phyloP scores from a whole-genome alignment of 2,113 vertebrate genomes.

The mouse (Mus musculus) region DNA sequence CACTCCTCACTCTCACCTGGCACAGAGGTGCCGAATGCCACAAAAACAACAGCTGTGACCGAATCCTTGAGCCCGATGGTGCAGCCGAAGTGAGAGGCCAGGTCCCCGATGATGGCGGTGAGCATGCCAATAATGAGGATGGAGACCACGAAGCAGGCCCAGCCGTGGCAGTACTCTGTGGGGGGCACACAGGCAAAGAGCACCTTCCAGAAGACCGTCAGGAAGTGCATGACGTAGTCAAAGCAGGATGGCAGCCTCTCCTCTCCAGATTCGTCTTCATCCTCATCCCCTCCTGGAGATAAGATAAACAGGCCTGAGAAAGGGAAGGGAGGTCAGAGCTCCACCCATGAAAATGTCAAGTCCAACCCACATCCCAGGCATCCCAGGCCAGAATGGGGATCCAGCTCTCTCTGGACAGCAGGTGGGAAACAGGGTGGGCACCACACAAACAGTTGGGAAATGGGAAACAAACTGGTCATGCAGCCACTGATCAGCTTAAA shows the following conservation, averaged over 20 bases:
- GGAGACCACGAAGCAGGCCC: slow-evolving; percentile 96
- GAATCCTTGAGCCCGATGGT: slow-evolving; percentile 99
- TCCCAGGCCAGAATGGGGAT: too few relatives aligned
- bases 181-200: slow-evolving; percentile 98
- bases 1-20: slow-evolving; percentile 88
- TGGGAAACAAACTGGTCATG: rapidly evolving
- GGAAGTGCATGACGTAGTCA: slow-evolving; percentile 99
- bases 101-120: slow-evolving; percentile 96
- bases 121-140: slow-evolving; percentile 97
- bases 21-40: slow-evolving; percentile 97
- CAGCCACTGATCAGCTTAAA: neutral
- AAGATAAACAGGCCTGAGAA: slow-evolving; percentile 53
- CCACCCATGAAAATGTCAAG: neutral
- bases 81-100: slow-evolving; percentile 98
- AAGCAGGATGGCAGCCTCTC: slow-evolving; percentile 98
- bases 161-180: slow-evolving; percentile 96
- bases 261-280: slow-evolving; percentile 96
- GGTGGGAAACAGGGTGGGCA: rapidly evolving
- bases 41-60: slow-evolving; percentile 96
- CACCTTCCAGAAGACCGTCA: slow-evolving; percentile 99
- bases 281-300: slow-evolving; percentile 91
- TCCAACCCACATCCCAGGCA: neutral
- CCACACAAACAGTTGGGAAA: neutral
- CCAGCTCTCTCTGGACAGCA: neutral
- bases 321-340: neutral